Evolutionary conservation across 2,113 vertebrate genomes (phyloP).

Genomic region (Meriones unguiculatus): DNA sequence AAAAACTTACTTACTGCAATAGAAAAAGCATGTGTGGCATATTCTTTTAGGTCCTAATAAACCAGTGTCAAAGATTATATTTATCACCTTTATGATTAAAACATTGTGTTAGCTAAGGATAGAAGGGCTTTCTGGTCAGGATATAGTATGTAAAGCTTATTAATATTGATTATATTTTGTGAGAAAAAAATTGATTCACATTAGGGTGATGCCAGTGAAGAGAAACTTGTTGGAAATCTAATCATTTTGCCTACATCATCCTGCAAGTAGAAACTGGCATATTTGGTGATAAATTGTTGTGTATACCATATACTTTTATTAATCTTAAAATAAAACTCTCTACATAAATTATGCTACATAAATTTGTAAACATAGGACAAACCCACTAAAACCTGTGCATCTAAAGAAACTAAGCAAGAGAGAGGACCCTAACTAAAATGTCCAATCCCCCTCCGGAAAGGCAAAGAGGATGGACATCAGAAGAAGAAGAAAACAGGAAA

Average conservation of each 20-base stretch:
- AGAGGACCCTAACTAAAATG: too few species aligned
- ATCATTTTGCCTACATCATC: background rate
- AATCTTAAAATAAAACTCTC: background rate
- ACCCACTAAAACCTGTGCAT: too few species aligned
- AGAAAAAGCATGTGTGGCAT: background rate
- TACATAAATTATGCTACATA: background rate
- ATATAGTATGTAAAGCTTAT: background rate
- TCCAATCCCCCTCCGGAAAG: too few species aligned
- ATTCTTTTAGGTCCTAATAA: background rate
- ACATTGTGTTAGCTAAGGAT: background rate
- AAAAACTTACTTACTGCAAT: background rate
- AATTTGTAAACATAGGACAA: background rate
- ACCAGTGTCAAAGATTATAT: background rate
- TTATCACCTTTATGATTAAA: background rate
- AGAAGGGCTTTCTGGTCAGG: background rate
- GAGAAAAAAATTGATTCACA: constrained; percentile 39
- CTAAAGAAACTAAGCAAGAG: too few species aligned
- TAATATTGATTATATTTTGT: constrained; percentile 25
- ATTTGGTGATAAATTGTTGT: constrained; percentile 14
- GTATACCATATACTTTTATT: background rate
- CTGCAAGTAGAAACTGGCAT: background rate
- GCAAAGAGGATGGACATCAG: too few species aligned
- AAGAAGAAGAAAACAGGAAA: too few species aligned
- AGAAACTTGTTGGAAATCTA: constrained; percentile 11
- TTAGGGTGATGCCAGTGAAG: background rate